phyloP scores from a whole-genome alignment of 2,113 vertebrate species.

The Variabilichromis moorii region DNA sequence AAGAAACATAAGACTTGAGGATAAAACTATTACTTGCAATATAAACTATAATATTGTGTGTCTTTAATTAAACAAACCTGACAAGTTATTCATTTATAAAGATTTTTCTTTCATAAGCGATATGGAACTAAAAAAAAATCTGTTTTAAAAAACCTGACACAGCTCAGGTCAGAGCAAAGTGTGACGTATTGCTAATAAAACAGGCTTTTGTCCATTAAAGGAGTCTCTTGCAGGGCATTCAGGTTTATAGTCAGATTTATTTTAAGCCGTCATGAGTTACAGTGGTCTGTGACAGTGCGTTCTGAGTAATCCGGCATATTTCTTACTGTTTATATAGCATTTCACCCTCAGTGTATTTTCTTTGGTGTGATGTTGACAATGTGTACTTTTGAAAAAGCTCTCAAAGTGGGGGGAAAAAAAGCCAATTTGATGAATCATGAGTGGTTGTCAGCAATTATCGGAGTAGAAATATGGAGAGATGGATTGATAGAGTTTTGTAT shows the following conservation, averaged over 20 bases:
- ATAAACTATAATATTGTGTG: neutral
- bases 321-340: slow-evolving; percentile 11
- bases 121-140: neutral
- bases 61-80: neutral
- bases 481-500: neutral
- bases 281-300: neutral
- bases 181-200: neutral
- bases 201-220: neutral
- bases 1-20: neutral
- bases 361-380: neutral
- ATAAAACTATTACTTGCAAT: neutral
- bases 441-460: neutral
- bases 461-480: neutral
- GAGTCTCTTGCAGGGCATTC: neutral
- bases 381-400: neutral
- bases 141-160: neutral
- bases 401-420: accelerated
- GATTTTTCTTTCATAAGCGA: neutral
- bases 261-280: neutral
- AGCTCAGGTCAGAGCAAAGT: neutral
- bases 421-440: neutral
- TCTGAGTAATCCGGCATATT: neutral
- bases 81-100: neutral
- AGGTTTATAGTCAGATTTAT: neutral
- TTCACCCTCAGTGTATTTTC: slow-evolving; percentile 31